Evolutionary conservation across 1,140 invertebrate species (phyloP), one percentile per base, ranked within the genome.

Genomic region (Paracyclopina nana): DNA sequence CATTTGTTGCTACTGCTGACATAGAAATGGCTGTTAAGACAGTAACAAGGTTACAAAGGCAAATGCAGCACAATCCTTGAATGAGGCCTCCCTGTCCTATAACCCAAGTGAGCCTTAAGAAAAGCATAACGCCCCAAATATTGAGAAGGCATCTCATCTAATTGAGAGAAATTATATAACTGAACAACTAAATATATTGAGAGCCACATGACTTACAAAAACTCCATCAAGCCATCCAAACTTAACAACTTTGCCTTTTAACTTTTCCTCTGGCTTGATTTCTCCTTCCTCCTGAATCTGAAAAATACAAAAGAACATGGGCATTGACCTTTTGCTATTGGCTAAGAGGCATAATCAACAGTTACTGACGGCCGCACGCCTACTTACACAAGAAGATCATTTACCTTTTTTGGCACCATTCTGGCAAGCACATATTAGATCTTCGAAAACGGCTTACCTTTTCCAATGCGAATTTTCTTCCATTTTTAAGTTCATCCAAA

Each of bases 1-100:
- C 81, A 62, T 96, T 96, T 41, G 91, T 96, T 62, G 86, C 91
- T 60, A 96, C 96, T 18, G 91, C 90, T 6, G 86, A 91, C 83
- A 95, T 95, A 42, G 88, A 94, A 25, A 96, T 66, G 1, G 88
- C 76, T 1, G 91, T 96, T 49, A 96, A 85, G 22, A 77, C 77
- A 1, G 90, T 95, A 9, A 96, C 88, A 24, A 79, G 69, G 12
- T 81, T 80, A n/a, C 87, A 85, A 26, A 86, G 78, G 50, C 90
- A 73, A 52, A 96, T 87, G 60, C 95, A 57, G 58, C 87, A 81
- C 56, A 88, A 51, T 1, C 67, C 63, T 12, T 69, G 55, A 4
- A 63, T 62, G 40, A 25, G 48, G 55, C 72, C 72, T 8, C 70
- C 66, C 54, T 72, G 67, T 8, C 69, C 71, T 0, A 70, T 67